Evolutionary conservation across 2,113 vertebrate genomes (phyloP).

Genomic region (Gambusia affinis): DNA sequence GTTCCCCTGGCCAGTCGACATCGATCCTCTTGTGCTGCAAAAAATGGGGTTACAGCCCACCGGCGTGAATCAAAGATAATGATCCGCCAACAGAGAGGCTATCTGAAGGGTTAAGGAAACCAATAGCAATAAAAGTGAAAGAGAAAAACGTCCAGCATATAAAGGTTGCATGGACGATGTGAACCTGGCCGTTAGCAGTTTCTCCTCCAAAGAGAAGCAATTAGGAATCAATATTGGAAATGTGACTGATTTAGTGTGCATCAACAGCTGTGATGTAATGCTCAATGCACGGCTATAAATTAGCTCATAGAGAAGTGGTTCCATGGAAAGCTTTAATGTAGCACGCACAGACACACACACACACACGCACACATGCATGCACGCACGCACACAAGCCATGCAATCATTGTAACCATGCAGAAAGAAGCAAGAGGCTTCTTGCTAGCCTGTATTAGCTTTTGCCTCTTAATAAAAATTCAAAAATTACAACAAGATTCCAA

Average conservation of each 20-base stretch:
- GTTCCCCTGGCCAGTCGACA: background rate
- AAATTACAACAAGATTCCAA: too few relatives aligned
- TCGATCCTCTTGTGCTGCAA: background rate
- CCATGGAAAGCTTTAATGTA: constrained; percentile 22
- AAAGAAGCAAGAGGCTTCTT: background rate
- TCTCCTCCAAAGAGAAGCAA: constrained; percentile 15
- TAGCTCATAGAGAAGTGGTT: constrained; percentile 23
- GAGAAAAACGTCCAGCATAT: background rate
- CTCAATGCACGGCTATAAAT: constrained; percentile 69
- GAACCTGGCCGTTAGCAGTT: background rate
- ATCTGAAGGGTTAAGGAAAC: background rate
- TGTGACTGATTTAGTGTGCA: constrained; percentile 64
- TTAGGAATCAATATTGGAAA: constrained; percentile 29
- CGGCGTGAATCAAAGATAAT: background rate
- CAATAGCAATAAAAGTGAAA: background rate
- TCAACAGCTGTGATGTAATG: constrained; percentile 58
- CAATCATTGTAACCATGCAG: constrained; percentile 32
- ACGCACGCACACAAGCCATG: background rate
- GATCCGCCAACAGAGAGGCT: background rate
- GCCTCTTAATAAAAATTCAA: too few relatives aligned
- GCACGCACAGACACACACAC: background rate
- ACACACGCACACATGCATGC: too few relatives aligned
- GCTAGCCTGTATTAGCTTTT: background rate
- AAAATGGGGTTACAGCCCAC: background rate
- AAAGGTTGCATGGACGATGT: constrained; percentile 1